Evolutionary conservation across 2,888 invertebrate species (phyloP), one percentile per base, ranked within the genome.

Genomic region (Ferrisia virgata): DNA sequence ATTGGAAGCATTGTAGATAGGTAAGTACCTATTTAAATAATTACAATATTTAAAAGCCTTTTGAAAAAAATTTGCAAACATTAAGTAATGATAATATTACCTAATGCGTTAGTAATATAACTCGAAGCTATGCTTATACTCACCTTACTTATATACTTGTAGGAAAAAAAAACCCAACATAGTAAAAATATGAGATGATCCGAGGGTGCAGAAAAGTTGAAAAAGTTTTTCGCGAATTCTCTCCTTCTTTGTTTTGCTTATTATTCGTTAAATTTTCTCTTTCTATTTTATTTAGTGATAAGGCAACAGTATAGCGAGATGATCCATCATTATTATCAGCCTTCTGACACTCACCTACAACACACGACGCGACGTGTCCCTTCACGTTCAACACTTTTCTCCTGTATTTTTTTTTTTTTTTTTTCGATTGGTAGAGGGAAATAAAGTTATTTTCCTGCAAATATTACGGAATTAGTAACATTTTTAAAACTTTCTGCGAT

Each of bases 321-420:
- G 84, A 85, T 85, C 85, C 85, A 85, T 85, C 85, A 85, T 85
- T 85, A 85, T 85, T 85, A 85, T 85, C 85, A 85, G 85, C 82
- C 85, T 84, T 85, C 85, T 85, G 85, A 85, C 85, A 85, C 85
- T 85, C 85, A 85, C 85, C 83, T 83, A 83, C 83, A 83, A 83
- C 83, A 83, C 83, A 83, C 83, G 76, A 83, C 76, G 83, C 83
- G 76, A 83, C 76, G 83, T 83, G 83, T 83, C 83, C 83, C 83
- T 83, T 83, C 72, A 76, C 83, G 76, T 76, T 83, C 53, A 13
- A 47, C 58, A 81, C 53, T 81, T 53, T 25, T 31, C 33, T n/a
- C n/a, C n/a, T n/a, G n/a, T n/a, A n/a, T n/a, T n/a, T n/a, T n/a
- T n/a, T n/a, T n/a, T n/a, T n/a, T n/a, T n/a, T 69, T 76, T 69